Conservation (phyloP, 2,797 vertebrate genomes). For the Zonotrichia albicollis region DNA sequence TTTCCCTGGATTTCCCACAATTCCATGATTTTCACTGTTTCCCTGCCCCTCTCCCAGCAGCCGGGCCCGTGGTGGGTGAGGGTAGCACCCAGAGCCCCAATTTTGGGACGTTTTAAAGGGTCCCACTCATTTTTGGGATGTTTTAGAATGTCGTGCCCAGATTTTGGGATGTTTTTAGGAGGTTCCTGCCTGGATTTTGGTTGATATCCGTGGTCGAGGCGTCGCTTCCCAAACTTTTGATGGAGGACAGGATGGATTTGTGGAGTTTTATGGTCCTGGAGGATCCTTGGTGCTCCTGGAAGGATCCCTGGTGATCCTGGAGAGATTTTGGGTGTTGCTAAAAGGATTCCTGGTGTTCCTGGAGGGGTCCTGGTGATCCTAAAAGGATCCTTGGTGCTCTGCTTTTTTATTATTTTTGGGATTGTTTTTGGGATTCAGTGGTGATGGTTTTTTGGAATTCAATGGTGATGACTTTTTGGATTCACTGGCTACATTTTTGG, state of each 20-base stretch:
- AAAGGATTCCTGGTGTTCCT: background rate
- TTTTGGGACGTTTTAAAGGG: background rate
- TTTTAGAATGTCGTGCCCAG: too few species aligned
- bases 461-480: background rate
- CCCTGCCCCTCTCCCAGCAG: background rate
- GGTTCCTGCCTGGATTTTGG: background rate
- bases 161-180: background rate
- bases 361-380: background rate
- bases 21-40: background rate
- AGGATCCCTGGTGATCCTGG: too few species aligned
- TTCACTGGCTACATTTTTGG: background rate
- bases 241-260: background rate
- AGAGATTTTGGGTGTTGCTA: too few species aligned
- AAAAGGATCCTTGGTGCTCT: background rate
- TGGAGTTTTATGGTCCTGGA: too few species aligned
- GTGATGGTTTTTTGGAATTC: too few species aligned
- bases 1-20: background rate
- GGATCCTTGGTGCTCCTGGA: background rate
- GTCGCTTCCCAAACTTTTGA: background rate
- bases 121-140: background rate
- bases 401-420: background rate
- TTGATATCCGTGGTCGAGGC: rapidly evolving
- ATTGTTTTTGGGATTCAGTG: background rate
- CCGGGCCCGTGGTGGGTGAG: background rate
- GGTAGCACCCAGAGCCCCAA: background rate